phyloP scores from a whole-genome alignment of 2,113 vertebrate genomes.

The Cyprinodon brontotheroides region DNA sequence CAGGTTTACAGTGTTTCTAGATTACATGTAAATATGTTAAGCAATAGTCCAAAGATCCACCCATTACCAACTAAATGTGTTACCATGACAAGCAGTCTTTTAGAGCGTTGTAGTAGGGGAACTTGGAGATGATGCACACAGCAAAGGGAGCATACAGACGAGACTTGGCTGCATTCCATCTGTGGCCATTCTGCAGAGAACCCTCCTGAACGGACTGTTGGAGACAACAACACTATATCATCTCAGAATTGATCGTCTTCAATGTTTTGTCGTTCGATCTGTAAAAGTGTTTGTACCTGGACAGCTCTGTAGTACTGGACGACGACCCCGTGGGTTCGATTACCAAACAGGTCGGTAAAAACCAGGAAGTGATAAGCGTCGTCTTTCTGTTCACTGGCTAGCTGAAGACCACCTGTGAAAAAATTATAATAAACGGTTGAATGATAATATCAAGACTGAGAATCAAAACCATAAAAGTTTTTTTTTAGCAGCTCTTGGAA shows the following conservation, averaged over 20 bases:
- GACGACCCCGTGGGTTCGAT: constrained; percentile 90
- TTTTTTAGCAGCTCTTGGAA: not conserved
- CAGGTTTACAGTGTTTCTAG: not conserved
- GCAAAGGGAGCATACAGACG: constrained; percentile 82
- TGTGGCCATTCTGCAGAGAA: constrained; percentile 74
- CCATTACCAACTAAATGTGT: constrained; percentile 38
- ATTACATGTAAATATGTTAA: not conserved
- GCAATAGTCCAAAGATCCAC: not conserved
- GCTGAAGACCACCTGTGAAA: constrained; percentile 83
- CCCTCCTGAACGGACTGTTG: constrained; percentile 76
- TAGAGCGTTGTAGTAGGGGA: constrained; percentile 91
- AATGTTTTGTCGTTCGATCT: not conserved
- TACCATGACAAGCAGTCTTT: constrained; percentile 95
- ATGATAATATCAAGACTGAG: not conserved
- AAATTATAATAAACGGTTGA: constrained; percentile 1
- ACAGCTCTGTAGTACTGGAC: constrained; percentile 86
- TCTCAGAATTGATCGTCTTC: not conserved
- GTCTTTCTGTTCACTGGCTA: constrained; percentile 83
- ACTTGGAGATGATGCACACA: constrained; percentile 91
- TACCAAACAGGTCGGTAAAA: constrained; percentile 94
- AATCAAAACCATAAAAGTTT: not conserved
- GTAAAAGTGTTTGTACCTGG: constrained; percentile 75
- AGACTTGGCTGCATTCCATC: constrained; percentile 69
- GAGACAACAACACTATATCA: constrained; percentile 7
- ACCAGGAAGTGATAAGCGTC: constrained; percentile 93